Base-by-base conservation (phyloP, 2,888 invertebrate species). In the Agrotis ipsilon region DNA sequence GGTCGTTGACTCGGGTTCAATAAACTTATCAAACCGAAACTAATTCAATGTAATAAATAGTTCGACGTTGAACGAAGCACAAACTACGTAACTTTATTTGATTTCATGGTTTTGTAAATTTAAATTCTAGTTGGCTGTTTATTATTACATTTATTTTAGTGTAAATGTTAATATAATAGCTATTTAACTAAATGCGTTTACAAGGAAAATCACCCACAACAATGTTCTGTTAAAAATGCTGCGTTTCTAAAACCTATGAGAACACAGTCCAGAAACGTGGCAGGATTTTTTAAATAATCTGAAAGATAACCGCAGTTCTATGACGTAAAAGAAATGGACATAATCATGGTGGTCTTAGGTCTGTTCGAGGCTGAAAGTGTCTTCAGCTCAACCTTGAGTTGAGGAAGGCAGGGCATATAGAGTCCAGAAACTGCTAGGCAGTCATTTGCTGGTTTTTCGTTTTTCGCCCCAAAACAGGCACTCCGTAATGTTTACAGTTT, bases 1-100 rank as follows among this genome's bases (percentile, higher is more conserved):
- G 75, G 72, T 72, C 80, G 78, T 62, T 68, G 79, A 73, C 82
- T 54, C 43, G 67, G 66, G 87, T 79, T 87, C 85, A 86, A 72
- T 58, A 84, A 87, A 83, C 88, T 70, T 70, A 72, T 73, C 74
- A 69, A 72, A 68, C 75, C 70, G 79, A 73, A 71, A 77, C 68
- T 69, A 71, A 80, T 75, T 79, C 48, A 55, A 67, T 71, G 66
- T 78, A 80, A 85, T 67, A 78, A 73, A 83, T 84, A 77, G 76
- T 57, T 71, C 51, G 46, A 51, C 68, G 59, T 21, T 71, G 57
- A 75, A 58, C 66, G 71, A 72, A 68, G 60, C 32, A 68, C 61
- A 67, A 75, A 75, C 73, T 72, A 72, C 72, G 60, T 73, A 71
- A 4, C 32, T 32, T 32, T 1, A 75, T 62, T 68, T 59, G 69